These are phyloP conservation scores for Platycnemis pennipes DNA, from an alignment of 2,888 invertebrate genomes.

Conservation along the genomic window DNA sequence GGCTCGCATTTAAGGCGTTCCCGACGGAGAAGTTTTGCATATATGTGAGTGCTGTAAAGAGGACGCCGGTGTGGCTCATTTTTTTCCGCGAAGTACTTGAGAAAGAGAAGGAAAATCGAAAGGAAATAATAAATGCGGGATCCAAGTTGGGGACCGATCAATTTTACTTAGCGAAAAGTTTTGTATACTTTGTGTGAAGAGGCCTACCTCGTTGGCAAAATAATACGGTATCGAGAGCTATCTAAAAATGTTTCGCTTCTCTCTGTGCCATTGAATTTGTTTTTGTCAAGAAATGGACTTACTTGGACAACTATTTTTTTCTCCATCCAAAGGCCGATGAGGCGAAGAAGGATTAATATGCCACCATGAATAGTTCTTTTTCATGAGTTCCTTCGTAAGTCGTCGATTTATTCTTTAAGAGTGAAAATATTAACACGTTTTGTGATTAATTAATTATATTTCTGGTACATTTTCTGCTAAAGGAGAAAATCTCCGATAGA, in stretches of 20 bases:
- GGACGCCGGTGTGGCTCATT: not conserved
- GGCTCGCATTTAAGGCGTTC: not conserved
- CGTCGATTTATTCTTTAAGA: not conserved
- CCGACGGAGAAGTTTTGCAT: conserved; percentile 31
- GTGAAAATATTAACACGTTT: too few species aligned
- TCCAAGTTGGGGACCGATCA: not conserved
- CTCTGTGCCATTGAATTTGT: not conserved
- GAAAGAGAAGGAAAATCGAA: not conserved
- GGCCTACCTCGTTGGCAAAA: not conserved
- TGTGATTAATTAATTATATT: too few species aligned
- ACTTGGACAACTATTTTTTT: not conserved
- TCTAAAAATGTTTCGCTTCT: not conserved
- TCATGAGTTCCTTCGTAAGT: not conserved
- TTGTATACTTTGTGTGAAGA: not conserved
- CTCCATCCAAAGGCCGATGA: not conserved
- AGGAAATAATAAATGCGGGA: conserved; percentile 14
- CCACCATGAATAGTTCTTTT: not conserved
- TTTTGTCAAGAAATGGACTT: not conserved
- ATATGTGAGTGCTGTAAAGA: not conserved
- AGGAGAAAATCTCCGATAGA: too few species aligned
- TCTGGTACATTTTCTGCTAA: too few species aligned
- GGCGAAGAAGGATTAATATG: not conserved
- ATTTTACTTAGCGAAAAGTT: not conserved
- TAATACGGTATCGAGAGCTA: not conserved
- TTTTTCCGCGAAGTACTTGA: not conserved